phyloP scores from a whole-genome alignment of 2,888 invertebrate species.

The Sesia bembeciformis region DNA sequence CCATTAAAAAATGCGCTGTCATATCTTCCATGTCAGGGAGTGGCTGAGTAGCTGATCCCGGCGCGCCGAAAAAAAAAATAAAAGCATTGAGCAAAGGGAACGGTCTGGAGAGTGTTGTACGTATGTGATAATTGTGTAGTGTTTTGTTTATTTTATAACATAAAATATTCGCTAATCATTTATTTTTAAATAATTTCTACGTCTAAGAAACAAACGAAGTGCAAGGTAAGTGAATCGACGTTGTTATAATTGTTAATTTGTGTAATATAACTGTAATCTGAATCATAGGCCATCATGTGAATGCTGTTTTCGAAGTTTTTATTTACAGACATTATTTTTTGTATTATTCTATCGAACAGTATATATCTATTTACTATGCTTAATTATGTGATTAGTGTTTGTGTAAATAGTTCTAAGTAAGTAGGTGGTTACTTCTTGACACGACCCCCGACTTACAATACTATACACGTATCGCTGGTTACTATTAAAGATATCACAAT shows the following conservation, averaged over 20 bases:
- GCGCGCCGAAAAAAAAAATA: not conserved
- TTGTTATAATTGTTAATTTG: not conserved
- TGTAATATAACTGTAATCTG: not conserved
- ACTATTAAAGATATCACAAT: too few relatives aligned
- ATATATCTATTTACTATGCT: too few relatives aligned
- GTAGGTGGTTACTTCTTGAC: too few relatives aligned
- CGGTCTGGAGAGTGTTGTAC: not conserved
- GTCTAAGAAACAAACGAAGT: conserved; percentile 19
- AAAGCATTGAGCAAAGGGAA: not conserved
- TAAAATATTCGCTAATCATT: conserved; percentile 17
- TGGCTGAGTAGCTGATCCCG: not conserved
- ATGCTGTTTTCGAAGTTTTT: too few relatives aligned
- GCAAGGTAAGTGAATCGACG: conserved; percentile 28
- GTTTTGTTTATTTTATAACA: conserved; percentile 41
- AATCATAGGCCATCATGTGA: too few relatives aligned
- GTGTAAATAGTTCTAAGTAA: too few relatives aligned
- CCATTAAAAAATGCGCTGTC: too few relatives aligned
- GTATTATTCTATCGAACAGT: too few relatives aligned
- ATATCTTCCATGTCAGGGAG: not conserved
- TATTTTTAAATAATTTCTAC: conserved; percentile 15
- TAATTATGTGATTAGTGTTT: too few relatives aligned
- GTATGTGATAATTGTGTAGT: conserved; percentile 30
- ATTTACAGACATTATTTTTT: too few relatives aligned
- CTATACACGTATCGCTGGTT: too few relatives aligned
- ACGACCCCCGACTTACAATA: too few relatives aligned